Evolutionary conservation across 2,113 vertebrate genomes (phyloP).

Genomic region (Labrus mixtus): DNA sequence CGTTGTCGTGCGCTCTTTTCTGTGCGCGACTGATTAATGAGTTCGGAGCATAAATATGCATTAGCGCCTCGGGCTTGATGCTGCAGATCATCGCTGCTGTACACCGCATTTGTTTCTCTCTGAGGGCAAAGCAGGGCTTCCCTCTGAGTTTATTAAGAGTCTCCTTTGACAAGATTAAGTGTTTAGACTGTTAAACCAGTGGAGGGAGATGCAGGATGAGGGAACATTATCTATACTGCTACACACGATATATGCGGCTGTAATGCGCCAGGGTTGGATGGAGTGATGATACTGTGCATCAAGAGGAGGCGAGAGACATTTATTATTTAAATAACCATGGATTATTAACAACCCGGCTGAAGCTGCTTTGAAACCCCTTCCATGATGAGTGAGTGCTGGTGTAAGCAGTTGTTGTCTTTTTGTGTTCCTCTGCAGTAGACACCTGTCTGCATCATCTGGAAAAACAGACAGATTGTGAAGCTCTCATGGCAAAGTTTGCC

Average conservation of each 20-base stretch:
- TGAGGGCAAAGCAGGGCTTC: conserved; percentile 32
- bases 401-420: neutral
- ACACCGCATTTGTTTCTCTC: conserved; percentile 60
- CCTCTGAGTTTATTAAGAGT: conserved; percentile 52
- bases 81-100: conserved; percentile 48
- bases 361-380: conserved; percentile 31
- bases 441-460: conserved; percentile 19
- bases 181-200: conserved; percentile 51
- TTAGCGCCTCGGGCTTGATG: conserved; percentile 57
- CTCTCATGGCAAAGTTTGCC: conserved; percentile 44
- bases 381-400: conserved; percentile 6
- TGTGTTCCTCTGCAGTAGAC: conserved; percentile 1
- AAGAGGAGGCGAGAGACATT: conserved; percentile 34
- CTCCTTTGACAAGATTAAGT: conserved; percentile 67
- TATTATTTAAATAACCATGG: conserved; percentile 48
- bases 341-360: conserved; percentile 54
- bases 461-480: conserved; percentile 9
- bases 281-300: conserved; percentile 40
- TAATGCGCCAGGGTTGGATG: neutral
- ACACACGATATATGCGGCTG: neutral
- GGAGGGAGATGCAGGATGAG: conserved; percentile 30
- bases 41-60: conserved; percentile 67
- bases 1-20: conserved; percentile 37
- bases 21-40: conserved; percentile 53
- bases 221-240: conserved; percentile 28